These are phyloP conservation scores for Crossaster papposus DNA, from an alignment of 53 echinoderm and acorn worm genomes.

Conservation along the genomic window DNA sequence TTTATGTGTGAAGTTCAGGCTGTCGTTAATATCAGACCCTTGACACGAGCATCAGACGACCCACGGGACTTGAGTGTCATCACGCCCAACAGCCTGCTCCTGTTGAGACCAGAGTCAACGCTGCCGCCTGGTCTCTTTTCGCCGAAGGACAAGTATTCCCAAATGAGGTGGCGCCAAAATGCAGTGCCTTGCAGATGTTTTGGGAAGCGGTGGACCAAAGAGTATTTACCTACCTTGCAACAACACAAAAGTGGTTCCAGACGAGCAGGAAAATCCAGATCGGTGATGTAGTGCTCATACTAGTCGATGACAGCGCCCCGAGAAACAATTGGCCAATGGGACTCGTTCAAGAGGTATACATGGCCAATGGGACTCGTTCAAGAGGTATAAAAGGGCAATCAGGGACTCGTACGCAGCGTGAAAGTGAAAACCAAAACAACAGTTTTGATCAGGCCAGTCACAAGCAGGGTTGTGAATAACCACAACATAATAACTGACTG, in stretches of 20 bases:
- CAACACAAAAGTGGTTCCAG: conserved; percentile 51
- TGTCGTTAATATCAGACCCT: no score
- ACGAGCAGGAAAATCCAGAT: conserved; percentile 39
- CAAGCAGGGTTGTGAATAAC: no score
- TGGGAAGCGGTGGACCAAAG: not conserved
- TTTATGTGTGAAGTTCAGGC: conserved; percentile 3
- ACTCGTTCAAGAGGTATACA: conserved; percentile 6
- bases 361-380: no score
- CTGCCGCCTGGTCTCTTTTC: not conserved
- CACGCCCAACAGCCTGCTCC: not conserved
- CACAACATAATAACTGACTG: no score
- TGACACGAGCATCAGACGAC: no score
- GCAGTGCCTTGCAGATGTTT: not conserved
- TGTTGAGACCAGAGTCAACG: not conserved
- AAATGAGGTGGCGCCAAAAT: not conserved
- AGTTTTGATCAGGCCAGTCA: conserved; percentile 13
- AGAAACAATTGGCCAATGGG: not conserved
- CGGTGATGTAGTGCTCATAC: conserved; percentile 57
- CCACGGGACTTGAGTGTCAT: conserved; percentile 2
- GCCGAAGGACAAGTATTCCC: not conserved
- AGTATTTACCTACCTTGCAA: conserved; percentile 19
- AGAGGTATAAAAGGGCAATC: no score
- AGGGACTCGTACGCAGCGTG: no score
- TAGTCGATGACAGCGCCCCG: not conserved
- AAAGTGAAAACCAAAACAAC: not conserved